A percentile compares a stretch with the other conserved stretches of the same genome.
These are phyloP conservation scores for Synergus japonicus DNA, from an alignment of 2,888 invertebrate genomes.

Conservation along the genomic window DNA sequence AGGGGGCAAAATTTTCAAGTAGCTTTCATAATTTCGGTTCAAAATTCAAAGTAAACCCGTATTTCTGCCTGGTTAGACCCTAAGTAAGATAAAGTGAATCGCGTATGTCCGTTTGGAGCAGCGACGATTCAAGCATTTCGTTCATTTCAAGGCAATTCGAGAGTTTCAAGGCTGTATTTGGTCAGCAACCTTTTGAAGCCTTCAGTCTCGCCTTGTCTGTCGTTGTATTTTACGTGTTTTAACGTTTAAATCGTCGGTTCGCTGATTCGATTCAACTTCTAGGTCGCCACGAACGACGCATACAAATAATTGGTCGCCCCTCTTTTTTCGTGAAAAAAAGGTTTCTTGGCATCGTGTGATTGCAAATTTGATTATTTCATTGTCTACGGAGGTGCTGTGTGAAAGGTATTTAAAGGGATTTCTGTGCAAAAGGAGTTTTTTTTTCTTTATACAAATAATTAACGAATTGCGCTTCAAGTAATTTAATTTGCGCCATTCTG, in stretches of 20 bases:
- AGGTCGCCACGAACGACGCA: constrained; percentile 38
- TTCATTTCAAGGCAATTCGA: constrained; percentile 61
- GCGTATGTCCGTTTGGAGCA: constrained; percentile 58
- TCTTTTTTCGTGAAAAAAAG: constrained; percentile 24
- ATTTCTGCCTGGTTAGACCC: not conserved
- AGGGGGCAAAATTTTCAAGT: constrained; percentile 60
- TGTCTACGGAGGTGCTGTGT: not conserved
- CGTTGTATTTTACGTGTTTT: constrained; percentile 26
- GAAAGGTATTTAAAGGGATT: not conserved
- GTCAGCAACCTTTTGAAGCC: constrained; percentile 57
- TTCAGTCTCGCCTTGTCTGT: constrained; percentile 29
- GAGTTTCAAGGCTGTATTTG: constrained; percentile 65
- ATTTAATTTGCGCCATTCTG: not conserved
- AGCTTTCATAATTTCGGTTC: constrained; percentile 43
- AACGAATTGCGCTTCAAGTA: not conserved
- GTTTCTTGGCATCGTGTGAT: constrained; percentile 15
- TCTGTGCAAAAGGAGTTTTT: not conserved
- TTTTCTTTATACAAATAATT: not conserved
- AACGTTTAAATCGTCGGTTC: constrained; percentile 14
- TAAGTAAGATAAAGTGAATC: not conserved
- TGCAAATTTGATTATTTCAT: not conserved
- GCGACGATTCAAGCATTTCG: constrained; percentile 50
- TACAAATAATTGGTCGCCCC: constrained; percentile 24
- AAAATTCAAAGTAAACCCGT: constrained; percentile 64
- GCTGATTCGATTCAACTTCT: constrained; percentile 14